Base-by-base conservation (phyloP, 1,140 invertebrate genomes). In the Drosophila serrata region DNA sequence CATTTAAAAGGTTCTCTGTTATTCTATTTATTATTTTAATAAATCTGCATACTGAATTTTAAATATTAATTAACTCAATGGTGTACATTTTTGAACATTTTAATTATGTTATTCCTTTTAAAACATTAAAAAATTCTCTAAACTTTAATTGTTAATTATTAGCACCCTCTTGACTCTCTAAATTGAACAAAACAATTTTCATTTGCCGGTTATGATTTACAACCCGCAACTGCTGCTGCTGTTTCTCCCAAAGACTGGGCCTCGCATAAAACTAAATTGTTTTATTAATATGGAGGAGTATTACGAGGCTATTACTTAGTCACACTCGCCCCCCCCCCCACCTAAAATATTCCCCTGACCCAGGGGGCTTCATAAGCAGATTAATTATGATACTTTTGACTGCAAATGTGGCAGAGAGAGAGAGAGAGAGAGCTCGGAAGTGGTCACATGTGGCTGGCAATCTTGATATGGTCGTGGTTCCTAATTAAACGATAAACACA, bases 371-470 rank as follows among this genome's bases (percentile, higher is more conserved):
- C 81, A 86, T 86, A 86, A 86, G 82, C 82, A 86, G 75, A 87
- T 86, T 86, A 86, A 86, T 86, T 86, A 86, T 86, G 82, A 79
- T 65, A 86, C 82, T 87, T 86, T 87, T 86, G 79, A 72, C 63
- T 76, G 63, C 70, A 61, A 79, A 58, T 63, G 46, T 33, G 11
- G 33, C 31, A 33, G 31, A 11, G 31, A 49, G 22, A 48, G 17
- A 12, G 24, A 17, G 12, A 27, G 27, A 39, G 43, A 22, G 40
- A 43, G 40, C 1, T 0, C 8, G 37, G 1, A 8, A 15, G 24
- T 15, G 70, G 46, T 75, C 81, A 61, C 81, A 84, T 84, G 81
- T 84, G 81, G 76, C 77, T 48, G 70, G 68, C 45, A 55, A 61
- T 46, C 45, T 59, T 61, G 75, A 74, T 77, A 49, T 70, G 46